phyloP scores from a whole-genome alignment of 1,140 invertebrate species.

The Triops longicaudatus region DNA sequence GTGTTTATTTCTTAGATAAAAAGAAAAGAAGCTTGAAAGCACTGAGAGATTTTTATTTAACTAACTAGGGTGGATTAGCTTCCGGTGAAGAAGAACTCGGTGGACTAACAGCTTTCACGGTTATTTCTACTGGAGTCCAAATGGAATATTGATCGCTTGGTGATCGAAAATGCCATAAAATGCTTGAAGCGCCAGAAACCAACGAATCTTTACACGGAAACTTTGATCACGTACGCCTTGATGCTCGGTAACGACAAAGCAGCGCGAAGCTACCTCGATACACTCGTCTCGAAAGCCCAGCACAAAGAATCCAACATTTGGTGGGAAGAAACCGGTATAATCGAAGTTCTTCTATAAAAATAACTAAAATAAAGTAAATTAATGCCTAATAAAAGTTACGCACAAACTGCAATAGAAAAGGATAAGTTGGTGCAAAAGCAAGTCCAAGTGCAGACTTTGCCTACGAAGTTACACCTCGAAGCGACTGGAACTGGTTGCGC shows the following conservation, averaged over 20 bases:
- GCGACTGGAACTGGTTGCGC: constrained; percentile 54
- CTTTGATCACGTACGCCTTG: constrained; percentile 51
- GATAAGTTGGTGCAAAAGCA: constrained; percentile 43
- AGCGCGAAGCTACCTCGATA: constrained; percentile 29
- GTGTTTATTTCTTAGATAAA: neutral
- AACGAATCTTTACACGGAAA: constrained; percentile 28
- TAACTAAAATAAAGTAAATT: constrained; percentile 12
- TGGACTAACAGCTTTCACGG: constrained; percentile 56
- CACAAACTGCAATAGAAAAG: constrained; percentile 38
- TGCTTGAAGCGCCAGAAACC: neutral
- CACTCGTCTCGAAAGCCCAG: constrained; percentile 30
- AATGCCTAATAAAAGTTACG: constrained; percentile 31
- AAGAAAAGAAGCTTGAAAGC: neutral
- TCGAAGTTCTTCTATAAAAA: constrained; percentile 14
- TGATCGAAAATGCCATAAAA: constrained; percentile 34
- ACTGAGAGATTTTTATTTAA: neutral
- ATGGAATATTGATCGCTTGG: neutral
- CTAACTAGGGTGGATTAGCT: constrained; percentile 40
- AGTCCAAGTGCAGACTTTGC: constrained; percentile 36
- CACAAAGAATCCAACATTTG: constrained; percentile 32
- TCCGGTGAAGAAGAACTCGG: constrained; percentile 46
- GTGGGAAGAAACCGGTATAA: constrained; percentile 9
- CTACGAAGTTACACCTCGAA: constrained; percentile 42
- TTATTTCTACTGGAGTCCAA: constrained; percentile 51
- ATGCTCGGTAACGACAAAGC: constrained; percentile 38